These are phyloP conservation scores for Lepisosteus osseus DNA, from an alignment of 2,113 vertebrate genomes.

Conservation along the genomic window DNA sequence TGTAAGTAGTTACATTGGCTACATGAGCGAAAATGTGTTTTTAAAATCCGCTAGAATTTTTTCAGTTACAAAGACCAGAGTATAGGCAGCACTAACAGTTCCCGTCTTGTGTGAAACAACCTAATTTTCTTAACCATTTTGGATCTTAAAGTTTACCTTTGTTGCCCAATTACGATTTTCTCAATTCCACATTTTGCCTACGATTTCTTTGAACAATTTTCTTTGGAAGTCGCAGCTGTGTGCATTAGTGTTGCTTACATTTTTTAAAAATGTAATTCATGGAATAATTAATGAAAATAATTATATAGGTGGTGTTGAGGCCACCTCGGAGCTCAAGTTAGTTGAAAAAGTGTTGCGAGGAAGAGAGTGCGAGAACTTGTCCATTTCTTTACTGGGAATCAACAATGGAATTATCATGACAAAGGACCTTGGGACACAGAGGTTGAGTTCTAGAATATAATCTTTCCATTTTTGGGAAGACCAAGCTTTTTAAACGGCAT, in stretches of 20 bases:
- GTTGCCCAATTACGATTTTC: neutral
- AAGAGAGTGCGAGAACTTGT: conserved; percentile 49
- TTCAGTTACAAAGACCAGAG: no score
- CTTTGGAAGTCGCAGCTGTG: no score
- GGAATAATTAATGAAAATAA: conserved; percentile 51
- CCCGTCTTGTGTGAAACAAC: no score
- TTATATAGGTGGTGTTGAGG: conserved; percentile 46
- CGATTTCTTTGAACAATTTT: no score
- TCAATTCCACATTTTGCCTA: neutral
- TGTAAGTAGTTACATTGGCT: no score
- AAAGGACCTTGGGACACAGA: conserved; percentile 55
- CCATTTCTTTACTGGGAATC: conserved; percentile 55
- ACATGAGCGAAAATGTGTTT: no score
- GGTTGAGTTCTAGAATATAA: conserved; percentile 48
- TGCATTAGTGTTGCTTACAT: conserved; percentile 36
- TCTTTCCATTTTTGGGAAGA: conserved; percentile 47
- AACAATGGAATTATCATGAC: conserved; percentile 71
- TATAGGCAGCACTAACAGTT: no score
- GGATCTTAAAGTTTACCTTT: neutral
- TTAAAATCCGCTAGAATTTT: no score
- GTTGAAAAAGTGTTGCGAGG: conserved; percentile 51
- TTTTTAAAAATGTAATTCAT: neutral
- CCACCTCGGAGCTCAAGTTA: conserved; percentile 49
- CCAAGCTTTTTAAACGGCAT: conserved; percentile 40
- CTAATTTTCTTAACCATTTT: neutral